Percentiles rank a stretch among this genome's conserved stretches.
Conservation (phyloP, 2,797 vertebrate species). For the Siniperca scherzeri region DNA sequence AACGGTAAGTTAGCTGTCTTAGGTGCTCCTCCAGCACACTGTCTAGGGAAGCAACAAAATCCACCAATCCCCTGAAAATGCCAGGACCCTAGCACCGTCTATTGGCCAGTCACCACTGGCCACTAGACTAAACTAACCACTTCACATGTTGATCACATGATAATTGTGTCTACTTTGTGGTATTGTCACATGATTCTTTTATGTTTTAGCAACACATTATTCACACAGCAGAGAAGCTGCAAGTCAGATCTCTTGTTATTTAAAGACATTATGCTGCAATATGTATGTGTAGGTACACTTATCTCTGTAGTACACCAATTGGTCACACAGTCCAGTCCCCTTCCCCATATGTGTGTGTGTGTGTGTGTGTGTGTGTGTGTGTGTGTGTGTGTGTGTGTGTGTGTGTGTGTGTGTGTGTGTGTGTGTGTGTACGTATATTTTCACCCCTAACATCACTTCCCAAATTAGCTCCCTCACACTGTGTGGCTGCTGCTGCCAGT, state of each 20-base stretch:
- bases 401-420: conserved; percentile 2
- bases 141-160: not conserved
- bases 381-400: conserved; percentile 12
- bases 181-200: not conserved
- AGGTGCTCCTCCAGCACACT: no score
- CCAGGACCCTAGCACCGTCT: no score
- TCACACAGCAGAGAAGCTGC: conserved; percentile 7
- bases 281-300: not conserved
- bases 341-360: not conserved
- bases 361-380: conserved; percentile 9
- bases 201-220: not conserved
- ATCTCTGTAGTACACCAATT: not conserved
- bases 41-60: no score
- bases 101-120: no score
- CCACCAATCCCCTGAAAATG: no score
- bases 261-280: conserved; percentile 1
- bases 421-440: conserved; percentile 30
- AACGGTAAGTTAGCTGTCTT: no score
- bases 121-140: not conserved
- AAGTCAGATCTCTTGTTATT: conserved; percentile 8
- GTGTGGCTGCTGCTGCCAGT: conserved; percentile 35
- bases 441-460: conserved; percentile 59
- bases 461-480: conserved; percentile 65
- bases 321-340: conserved; percentile 9
- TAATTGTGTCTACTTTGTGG: not conserved